These are phyloP conservation scores for Vulpes ferrilata DNA, from an alignment of 2,113 vertebrate genomes.

Conservation along the genomic window DNA sequence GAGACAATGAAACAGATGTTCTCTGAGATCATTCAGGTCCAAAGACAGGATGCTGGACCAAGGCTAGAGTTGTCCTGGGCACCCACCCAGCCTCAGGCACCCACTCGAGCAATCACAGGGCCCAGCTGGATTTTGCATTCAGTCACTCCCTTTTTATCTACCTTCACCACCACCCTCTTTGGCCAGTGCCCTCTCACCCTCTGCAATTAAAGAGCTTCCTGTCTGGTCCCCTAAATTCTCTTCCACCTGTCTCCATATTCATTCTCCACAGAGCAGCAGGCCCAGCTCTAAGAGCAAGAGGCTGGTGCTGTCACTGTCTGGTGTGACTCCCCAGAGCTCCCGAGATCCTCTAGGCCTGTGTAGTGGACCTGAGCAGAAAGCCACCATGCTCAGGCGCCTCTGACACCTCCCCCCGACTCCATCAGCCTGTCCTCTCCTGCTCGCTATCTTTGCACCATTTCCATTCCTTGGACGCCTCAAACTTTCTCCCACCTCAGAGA, in stretches of 20 bases:
- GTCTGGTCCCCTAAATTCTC: background rate
- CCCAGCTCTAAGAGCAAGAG: background rate
- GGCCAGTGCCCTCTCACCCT: background rate
- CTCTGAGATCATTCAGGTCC: too few species aligned
- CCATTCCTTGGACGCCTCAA: background rate
- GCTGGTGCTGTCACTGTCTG: background rate
- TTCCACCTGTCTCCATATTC: background rate
- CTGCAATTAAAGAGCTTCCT: background rate
- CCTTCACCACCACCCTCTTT: background rate
- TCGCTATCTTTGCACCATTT: background rate
- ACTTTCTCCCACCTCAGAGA: background rate
- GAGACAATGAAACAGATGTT: background rate
- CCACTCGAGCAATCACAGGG: background rate
- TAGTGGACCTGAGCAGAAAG: background rate
- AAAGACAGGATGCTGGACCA: background rate
- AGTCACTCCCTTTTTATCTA: background rate
- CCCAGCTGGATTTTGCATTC: background rate
- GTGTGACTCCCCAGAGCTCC: background rate
- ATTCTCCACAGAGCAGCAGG: background rate
- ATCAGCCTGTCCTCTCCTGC: fast-evolving
- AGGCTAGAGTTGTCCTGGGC: background rate
- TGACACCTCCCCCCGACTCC: fast-evolving
- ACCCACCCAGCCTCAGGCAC: background rate
- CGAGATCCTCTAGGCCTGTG: too few species aligned
- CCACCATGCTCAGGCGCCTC: fast-evolving